phyloP scores from a whole-genome alignment of 2,113 vertebrate species.

The Psittacula cyanocephala region DNA sequence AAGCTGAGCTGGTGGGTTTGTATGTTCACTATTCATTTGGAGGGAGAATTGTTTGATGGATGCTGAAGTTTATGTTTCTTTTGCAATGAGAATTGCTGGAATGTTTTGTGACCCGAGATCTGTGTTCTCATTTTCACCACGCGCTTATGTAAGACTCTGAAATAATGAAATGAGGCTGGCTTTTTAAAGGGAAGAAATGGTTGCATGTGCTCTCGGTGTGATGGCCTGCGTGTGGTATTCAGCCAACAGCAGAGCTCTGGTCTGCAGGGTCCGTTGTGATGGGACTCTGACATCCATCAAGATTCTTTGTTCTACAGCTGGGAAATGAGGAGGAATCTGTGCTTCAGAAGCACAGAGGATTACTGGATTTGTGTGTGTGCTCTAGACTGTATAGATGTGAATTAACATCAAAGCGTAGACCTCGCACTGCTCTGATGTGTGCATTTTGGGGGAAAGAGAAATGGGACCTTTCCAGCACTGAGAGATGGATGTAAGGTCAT shows the following conservation, averaged over 20 bases:
- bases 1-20: conserved; percentile 64
- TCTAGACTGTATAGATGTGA: conserved; percentile 6
- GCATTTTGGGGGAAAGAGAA: not conserved
- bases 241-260: conserved; percentile 3
- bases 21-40: conserved; percentile 65
- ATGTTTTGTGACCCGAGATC: conserved; percentile 23
- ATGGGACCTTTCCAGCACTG: not conserved
- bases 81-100: conserved; percentile 57
- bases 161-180: conserved; percentile 36
- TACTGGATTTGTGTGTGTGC: not conserved
- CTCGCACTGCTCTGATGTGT: not conserved
- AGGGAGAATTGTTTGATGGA: conserved; percentile 58
- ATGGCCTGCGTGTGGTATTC: not conserved
- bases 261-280: not conserved
- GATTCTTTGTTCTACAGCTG: conserved; percentile 5
- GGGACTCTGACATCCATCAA: not conserved
- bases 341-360: conserved; percentile 15
- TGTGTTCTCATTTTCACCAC: conserved; percentile 60
- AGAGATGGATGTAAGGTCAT: not conserved
- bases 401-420: not conserved
- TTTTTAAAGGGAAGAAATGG: conserved; percentile 24
- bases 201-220: conserved; percentile 32
- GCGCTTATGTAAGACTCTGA: conserved; percentile 31
- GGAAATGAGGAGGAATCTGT: conserved; percentile 29
- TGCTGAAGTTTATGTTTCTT: conserved; percentile 57